These are phyloP conservation scores for Eledona agricola DNA, from an alignment of 2,888 invertebrate genomes.

Conservation along the genomic window DNA sequence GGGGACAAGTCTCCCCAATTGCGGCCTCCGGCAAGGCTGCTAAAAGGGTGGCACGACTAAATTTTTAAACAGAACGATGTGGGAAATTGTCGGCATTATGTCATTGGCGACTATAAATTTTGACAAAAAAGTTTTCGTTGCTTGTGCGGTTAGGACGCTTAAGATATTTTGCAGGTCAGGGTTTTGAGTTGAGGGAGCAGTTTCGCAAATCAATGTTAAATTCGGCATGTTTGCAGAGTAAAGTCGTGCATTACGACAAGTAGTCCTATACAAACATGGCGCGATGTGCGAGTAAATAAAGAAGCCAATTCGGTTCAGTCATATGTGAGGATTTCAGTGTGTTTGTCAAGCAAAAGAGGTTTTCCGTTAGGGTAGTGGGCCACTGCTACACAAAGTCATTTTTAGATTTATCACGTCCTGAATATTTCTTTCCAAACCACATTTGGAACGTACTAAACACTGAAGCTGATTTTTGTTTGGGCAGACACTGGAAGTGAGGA, in stretches of 20 bases:
- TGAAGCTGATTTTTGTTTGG: too few species aligned
- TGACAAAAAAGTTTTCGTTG: slow-evolving; percentile 1
- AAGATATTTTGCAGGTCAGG: slow-evolving; percentile 28
- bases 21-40: slow-evolving; percentile 7
- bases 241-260: slow-evolving; percentile 58
- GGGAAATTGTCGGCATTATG: too few species aligned
- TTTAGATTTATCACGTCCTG: too few species aligned
- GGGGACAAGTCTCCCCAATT: slow-evolving; percentile 22
- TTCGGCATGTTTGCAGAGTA: slow-evolving; percentile 53
- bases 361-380: slow-evolving; percentile 19
- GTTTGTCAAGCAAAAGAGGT: slow-evolving; percentile 25
- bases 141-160: background rate
- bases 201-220: slow-evolving; percentile 55
- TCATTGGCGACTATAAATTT: too few species aligned
- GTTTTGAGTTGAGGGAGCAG: slow-evolving; percentile 31
- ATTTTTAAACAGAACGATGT: too few species aligned
- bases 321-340: slow-evolving; percentile 33
- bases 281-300: slow-evolving; percentile 55
- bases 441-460: too few species aligned
- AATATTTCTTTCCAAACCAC: too few species aligned
- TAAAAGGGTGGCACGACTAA: too few species aligned
- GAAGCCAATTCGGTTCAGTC: slow-evolving; percentile 47
- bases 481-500: too few species aligned
- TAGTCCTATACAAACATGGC: slow-evolving; percentile 55
- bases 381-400: slow-evolving; percentile 11